Evolutionary conservation across 2,113 vertebrate species (phyloP).

Genomic region (Mandrillus leucophaeus): DNA sequence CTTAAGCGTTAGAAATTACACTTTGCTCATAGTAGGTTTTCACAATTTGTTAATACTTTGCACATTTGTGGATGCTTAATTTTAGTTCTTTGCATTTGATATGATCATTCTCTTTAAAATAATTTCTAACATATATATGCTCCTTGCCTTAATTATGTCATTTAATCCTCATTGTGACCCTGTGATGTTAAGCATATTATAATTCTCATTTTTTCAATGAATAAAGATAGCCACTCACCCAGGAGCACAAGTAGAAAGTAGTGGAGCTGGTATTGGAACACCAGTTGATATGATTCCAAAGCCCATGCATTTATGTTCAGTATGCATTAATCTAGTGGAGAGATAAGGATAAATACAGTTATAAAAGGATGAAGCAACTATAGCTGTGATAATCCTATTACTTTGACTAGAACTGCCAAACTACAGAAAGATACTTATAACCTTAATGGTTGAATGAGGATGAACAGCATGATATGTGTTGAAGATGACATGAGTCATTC

Average conservation of each 20-base stretch:
- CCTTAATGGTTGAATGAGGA: background rate
- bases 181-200: constrained; percentile 27
- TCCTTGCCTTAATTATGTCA: background rate
- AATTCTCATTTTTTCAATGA: constrained; percentile 1
- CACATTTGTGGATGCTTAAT: background rate
- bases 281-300: background rate
- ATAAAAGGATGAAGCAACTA: background rate
- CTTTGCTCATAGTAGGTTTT: background rate
- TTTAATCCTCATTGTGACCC: constrained; percentile 10
- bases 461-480: background rate
- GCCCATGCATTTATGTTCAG: background rate
- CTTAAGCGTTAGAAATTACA: background rate
- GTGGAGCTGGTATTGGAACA: background rate
- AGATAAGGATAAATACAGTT: background rate
- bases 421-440: constrained; percentile 28
- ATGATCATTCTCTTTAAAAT: background rate
- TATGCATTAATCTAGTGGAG: background rate
- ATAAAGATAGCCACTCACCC: background rate
- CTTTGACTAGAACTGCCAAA: background rate
- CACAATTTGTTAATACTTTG: background rate
- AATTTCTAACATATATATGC: background rate
- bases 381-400: background rate
- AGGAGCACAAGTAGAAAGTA: constrained; percentile 11
- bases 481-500: background rate
- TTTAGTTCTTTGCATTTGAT: constrained; percentile 5